Conservation (phyloP, 2,113 vertebrate species). For the Trinectes maculatus region DNA sequence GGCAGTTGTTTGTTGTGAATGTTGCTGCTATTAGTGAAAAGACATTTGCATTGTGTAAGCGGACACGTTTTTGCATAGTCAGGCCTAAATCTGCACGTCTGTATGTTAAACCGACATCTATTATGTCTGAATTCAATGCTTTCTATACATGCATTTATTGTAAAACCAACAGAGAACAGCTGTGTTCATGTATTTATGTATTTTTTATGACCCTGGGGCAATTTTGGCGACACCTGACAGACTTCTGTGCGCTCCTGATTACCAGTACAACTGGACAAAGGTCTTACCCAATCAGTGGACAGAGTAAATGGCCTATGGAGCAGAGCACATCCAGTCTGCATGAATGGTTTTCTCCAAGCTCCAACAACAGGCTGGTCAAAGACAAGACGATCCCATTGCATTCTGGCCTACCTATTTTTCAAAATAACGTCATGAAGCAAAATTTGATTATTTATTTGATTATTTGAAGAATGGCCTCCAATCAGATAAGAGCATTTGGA, state of each 20-base stretch:
- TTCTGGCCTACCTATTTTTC: slow-evolving; percentile 53
- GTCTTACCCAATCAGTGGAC: slow-evolving; percentile 22
- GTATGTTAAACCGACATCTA: not conserved
- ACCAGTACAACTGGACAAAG: slow-evolving; percentile 30
- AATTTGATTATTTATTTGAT: no score
- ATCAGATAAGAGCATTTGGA: slow-evolving; percentile 74
- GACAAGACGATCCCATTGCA: slow-evolving; percentile 26
- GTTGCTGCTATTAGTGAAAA: slow-evolving; percentile 43
- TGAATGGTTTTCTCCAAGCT: slow-evolving; percentile 69
- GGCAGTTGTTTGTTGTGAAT: slow-evolving; percentile 35
- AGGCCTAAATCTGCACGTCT: not conserved
- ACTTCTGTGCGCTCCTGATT: slow-evolving; percentile 17
- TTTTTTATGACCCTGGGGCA: slow-evolving; percentile 53
- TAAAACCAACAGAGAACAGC: slow-evolving; percentile 6
- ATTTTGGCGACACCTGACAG: slow-evolving; percentile 23
- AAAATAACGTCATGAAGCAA: slow-evolving; percentile 72
- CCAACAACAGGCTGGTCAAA: slow-evolving; percentile 30
- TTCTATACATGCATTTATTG: slow-evolving; percentile 9
- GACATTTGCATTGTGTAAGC: slow-evolving; percentile 28
- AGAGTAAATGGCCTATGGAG: slow-evolving; percentile 15
- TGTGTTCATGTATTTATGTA: slow-evolving; percentile 23
- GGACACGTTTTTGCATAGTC: not conserved
- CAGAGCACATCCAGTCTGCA: slow-evolving; percentile 27
- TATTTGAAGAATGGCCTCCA: slow-evolving; percentile 75
- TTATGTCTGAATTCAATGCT: not conserved